Evolutionary conservation across 2,113 vertebrate genomes (phyloP).

Genomic region (Proteles cristata): DNA sequence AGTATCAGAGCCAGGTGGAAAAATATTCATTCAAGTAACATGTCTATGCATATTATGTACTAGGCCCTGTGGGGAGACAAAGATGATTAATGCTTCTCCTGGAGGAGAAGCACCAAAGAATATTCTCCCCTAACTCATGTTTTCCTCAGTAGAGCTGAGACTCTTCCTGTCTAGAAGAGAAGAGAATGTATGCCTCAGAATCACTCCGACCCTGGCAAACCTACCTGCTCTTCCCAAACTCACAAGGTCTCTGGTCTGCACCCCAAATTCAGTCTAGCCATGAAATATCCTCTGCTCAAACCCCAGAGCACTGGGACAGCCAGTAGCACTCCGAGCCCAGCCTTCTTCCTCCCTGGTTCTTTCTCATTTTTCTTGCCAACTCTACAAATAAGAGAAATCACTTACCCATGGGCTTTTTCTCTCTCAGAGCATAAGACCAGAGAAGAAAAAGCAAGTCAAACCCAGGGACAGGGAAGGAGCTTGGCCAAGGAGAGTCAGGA

Average conservation of each 20-base stretch:
- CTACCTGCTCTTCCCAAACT: not conserved
- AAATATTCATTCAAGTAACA: too few species aligned
- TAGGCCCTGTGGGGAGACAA: too few species aligned
- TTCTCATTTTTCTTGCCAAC: not conserved
- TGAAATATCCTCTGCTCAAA: not conserved
- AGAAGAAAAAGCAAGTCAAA: not conserved
- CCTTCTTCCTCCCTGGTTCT: not conserved
- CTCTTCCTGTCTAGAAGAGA: not conserved
- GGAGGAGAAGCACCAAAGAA: not conserved
- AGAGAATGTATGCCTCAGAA: not conserved
- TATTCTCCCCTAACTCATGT: not conserved
- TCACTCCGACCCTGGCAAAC: not conserved
- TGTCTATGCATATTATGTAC: too few species aligned
- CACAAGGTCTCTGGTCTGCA: not conserved
- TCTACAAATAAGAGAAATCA: not conserved
- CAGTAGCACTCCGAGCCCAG: not conserved
- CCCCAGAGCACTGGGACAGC: accelerated
- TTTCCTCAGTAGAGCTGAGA: not conserved
- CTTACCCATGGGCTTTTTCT: not conserved
- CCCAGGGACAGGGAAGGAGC: not conserved
- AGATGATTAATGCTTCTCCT: too few species aligned
- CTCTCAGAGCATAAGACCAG: too few species aligned
- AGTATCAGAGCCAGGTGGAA: too few species aligned
- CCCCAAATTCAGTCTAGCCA: not conserved
- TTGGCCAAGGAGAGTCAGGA: not conserved